Conservation (phyloP, 2,113 vertebrate species). For the Otis tarda region DNA sequence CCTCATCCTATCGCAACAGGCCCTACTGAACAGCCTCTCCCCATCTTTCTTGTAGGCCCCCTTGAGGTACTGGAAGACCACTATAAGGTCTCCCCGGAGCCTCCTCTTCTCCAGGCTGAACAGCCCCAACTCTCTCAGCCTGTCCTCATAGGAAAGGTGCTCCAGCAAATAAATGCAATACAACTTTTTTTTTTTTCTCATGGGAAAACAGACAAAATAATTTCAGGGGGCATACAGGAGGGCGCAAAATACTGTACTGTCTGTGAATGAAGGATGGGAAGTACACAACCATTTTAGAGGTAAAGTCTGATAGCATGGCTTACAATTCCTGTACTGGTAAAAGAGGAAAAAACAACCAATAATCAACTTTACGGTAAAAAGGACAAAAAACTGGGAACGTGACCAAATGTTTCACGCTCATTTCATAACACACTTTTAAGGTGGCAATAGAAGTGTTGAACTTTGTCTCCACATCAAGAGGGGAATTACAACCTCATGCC, state of each 20-base stretch:
- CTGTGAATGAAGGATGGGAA: background rate
- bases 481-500: background rate
- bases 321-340: background rate
- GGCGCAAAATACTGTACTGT: background rate
- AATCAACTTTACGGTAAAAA: background rate
- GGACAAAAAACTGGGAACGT: background rate
- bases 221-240: background rate
- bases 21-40: too few relatives aligned
- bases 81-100: too few relatives aligned
- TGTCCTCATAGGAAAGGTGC: too few relatives aligned
- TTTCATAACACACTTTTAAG: background rate
- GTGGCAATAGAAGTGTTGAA: background rate
- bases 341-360: background rate
- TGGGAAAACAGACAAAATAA: background rate
- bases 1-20: too few relatives aligned
- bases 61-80: too few relatives aligned
- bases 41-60: too few relatives aligned
- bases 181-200: background rate
- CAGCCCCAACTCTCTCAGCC: too few relatives aligned
- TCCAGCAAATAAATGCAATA: background rate
- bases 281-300: background rate
- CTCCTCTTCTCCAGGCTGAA: too few relatives aligned
- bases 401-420: background rate
- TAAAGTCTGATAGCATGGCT: background rate
- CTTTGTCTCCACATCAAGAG: background rate